These are phyloP conservation scores for Phyllopteryx taeniolatus DNA, from an alignment of 2,113 vertebrate species.

Conservation along the genomic window DNA sequence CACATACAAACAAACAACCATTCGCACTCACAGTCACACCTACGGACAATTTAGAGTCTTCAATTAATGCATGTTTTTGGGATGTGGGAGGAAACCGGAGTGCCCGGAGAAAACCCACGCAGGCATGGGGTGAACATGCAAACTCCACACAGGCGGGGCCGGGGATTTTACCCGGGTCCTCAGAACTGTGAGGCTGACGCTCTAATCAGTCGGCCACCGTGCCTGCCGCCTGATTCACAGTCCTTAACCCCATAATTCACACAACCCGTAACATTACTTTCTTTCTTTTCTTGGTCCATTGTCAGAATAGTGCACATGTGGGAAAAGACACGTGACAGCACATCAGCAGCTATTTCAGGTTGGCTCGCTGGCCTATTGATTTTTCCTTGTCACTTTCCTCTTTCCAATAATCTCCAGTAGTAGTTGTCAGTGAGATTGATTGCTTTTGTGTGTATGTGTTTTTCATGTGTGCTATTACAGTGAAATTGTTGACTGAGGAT, in stretches of 20 bases:
- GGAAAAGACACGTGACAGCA: conserved; percentile 17
- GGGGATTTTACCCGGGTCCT: too few species aligned
- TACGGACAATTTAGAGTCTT: too few species aligned
- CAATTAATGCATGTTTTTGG: too few species aligned
- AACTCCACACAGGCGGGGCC: too few species aligned
- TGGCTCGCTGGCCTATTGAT: conserved; percentile 55
- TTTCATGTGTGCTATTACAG: conserved; percentile 26
- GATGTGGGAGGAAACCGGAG: too few species aligned
- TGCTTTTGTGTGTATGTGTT: conserved; percentile 20
- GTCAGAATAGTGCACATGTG: background rate
- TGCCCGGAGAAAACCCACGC: too few species aligned
- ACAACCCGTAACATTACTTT: conserved; percentile 3
- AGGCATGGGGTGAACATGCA: too few species aligned
- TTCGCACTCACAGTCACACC: too few species aligned
- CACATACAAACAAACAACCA: too few species aligned
- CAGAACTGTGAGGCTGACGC: too few species aligned
- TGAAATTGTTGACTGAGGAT: conserved; percentile 20
- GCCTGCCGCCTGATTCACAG: too few species aligned
- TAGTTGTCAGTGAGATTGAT: conserved; percentile 64
- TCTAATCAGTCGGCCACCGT: too few species aligned
- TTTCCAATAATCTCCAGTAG: conserved; percentile 56
- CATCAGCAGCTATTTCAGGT: conserved; percentile 46
- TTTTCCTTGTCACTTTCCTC: conserved; percentile 40
- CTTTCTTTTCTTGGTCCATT: conserved; percentile 4
- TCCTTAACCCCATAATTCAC: background rate